These are phyloP conservation scores for Yponomeuta evonymella DNA, from an alignment of 2,888 invertebrate genomes.

Conservation along the genomic window DNA sequence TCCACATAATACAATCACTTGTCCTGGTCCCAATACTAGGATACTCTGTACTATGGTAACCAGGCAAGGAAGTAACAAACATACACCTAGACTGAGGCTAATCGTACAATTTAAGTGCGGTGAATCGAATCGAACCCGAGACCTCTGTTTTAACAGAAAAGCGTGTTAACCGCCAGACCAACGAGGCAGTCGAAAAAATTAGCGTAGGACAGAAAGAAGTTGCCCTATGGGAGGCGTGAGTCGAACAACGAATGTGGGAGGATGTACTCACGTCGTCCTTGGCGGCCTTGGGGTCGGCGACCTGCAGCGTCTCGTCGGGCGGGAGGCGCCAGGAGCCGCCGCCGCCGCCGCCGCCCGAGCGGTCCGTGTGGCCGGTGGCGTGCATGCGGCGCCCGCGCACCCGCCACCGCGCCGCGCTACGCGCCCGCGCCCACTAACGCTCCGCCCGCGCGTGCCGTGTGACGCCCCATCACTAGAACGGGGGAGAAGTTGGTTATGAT, in stretches of 20 bases:
- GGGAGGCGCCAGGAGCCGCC: conserved; percentile 90
- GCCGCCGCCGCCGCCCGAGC: conserved; percentile 81
- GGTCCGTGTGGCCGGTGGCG: conserved; percentile 91
- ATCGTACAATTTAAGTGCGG: no score
- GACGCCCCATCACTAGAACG: conserved; percentile 47
- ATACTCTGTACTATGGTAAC: no score
- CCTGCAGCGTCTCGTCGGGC: conserved; percentile 94
- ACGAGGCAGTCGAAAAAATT: no score
- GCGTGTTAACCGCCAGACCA: no score
- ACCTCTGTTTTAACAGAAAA: no score
- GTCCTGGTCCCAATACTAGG: no score
- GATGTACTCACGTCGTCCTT: conserved; percentile 78
- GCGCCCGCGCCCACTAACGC: conserved; percentile 44
- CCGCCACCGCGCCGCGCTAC: conserved; percentile 76
- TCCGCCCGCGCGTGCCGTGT: conserved; percentile 37
- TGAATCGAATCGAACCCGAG: no score
- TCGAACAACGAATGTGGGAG: not conserved
- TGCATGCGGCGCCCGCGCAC: conserved; percentile 84
- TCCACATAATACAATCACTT: no score
- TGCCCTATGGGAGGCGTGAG: no score
- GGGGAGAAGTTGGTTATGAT: not conserved
- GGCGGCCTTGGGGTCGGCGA: conserved; percentile 88
- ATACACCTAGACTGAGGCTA: no score
- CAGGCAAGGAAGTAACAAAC: no score
- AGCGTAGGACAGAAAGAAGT: no score